Conservation (phyloP, 1,140 invertebrate genomes). For the Hyles vespertilio region DNA sequence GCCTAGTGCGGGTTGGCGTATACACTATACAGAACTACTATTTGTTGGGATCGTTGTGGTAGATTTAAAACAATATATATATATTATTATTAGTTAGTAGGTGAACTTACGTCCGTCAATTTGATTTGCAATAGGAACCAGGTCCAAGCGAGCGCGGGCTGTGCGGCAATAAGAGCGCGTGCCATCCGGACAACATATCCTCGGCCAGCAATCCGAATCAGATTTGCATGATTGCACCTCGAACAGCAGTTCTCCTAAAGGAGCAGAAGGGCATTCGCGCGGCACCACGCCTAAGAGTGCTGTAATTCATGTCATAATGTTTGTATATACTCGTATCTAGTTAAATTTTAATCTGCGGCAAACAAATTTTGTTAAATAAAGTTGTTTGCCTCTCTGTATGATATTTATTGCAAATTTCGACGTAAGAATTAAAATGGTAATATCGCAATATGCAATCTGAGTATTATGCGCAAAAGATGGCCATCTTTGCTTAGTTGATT, state of each 20-base stretch:
- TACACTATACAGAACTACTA: not conserved
- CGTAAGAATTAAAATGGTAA: no score
- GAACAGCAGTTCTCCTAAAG: conserved; percentile 80
- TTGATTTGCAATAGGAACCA: conserved; percentile 75
- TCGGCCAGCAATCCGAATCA: conserved; percentile 82
- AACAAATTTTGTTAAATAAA: no score
- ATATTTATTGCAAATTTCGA: no score
- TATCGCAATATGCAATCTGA: no score
- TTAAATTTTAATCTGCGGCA: no score
- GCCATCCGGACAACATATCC: conserved; percentile 83
- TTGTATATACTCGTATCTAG: no score
- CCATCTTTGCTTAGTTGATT: no score
- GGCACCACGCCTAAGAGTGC: conserved; percentile 80
- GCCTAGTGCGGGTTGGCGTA: no score
- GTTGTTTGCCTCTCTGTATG: no score
- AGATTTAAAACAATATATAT: not conserved
- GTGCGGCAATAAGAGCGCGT: conserved; percentile 80
- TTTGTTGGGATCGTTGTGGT: not conserved
- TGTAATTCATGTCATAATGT: conserved; percentile 35
- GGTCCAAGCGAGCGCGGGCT: conserved; percentile 78
- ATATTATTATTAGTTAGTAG: not conserved
- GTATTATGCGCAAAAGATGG: no score
- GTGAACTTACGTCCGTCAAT: conserved; percentile 61
- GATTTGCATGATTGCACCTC: conserved; percentile 79
- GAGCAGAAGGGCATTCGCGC: conserved; percentile 79